These are phyloP conservation scores for Esox lucius DNA, from an alignment of 2,797 vertebrate genomes.

Conservation along the genomic window DNA sequence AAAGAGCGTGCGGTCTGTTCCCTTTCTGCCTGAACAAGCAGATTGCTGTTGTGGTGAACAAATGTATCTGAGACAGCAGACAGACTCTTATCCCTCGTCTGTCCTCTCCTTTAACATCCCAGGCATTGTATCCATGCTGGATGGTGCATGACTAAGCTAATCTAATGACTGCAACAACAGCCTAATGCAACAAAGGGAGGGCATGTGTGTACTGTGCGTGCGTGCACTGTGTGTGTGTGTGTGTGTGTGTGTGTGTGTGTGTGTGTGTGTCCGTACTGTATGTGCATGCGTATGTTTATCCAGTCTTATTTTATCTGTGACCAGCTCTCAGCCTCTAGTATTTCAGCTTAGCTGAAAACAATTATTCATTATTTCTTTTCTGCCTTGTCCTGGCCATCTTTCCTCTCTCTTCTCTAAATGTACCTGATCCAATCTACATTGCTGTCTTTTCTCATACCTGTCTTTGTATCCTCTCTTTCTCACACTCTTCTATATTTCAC, in stretches of 20 bases:
- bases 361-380: neutral
- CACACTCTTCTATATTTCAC: neutral
- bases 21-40: constrained; percentile 59
- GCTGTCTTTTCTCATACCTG: neutral
- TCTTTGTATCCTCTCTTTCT: neutral
- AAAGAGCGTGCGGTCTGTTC: constrained; percentile 60
- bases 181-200: constrained; percentile 50
- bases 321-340: neutral
- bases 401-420: constrained; percentile 15
- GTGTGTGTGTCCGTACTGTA: constrained; percentile 30
- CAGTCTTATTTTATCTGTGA: constrained; percentile 18
- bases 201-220: constrained; percentile 24
- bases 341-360: neutral
- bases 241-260: constrained; percentile 29
- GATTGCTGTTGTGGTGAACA: constrained; percentile 66
- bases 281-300: constrained; percentile 47
- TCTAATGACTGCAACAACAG: constrained; percentile 61
- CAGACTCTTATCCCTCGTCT: constrained; percentile 62
- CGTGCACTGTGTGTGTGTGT: constrained; percentile 18
- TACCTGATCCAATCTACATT: constrained; percentile 2
- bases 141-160: constrained; percentile 73
- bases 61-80: constrained; percentile 75
- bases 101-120: constrained; percentile 58
- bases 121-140: constrained; percentile 55
- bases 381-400: neutral